These are phyloP conservation scores for Synergus umbraculus DNA, from an alignment of 2,888 invertebrate genomes.

Conservation along the genomic window DNA sequence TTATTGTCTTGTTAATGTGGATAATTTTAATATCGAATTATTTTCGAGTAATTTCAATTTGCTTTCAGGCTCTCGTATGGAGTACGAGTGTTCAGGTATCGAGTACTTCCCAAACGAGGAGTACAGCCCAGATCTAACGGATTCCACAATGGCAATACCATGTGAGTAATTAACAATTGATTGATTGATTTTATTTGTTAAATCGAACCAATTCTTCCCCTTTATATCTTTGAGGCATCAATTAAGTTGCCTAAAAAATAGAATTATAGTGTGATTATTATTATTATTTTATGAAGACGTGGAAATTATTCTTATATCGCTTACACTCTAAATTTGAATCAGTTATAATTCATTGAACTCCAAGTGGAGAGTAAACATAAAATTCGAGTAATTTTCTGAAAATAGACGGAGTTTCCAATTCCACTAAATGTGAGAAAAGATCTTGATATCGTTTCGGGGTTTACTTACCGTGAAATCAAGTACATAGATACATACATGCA, in stretches of 20 bases:
- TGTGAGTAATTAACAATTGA: constrained; percentile 83
- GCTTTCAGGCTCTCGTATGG: constrained; percentile 83
- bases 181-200: neutral
- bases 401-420: neutral
- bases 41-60: constrained; percentile 41
- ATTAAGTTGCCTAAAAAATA: too few relatives aligned
- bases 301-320: too few relatives aligned
- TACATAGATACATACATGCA: constrained; percentile 43
- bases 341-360: too few relatives aligned
- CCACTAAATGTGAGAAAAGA: constrained; percentile 41
- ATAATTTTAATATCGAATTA: constrained; percentile 21
- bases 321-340: too few relatives aligned
- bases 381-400: neutral
- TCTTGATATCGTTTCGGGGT: constrained; percentile 47
- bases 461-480: constrained; percentile 46
- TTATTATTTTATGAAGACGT: too few relatives aligned
- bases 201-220: neutral
- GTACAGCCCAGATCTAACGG: constrained; percentile 91
- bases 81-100: constrained; percentile 88
- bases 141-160: constrained; percentile 95
- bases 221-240: neutral
- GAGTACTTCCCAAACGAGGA: constrained; percentile 93
- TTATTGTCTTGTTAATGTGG: neutral
- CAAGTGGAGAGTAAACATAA: neutral
- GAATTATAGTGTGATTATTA: too few relatives aligned